Evolutionary conservation across 2,888 invertebrate species (phyloP), one percentile per base, ranked within the genome.

Genomic region (Lymantria monacha): DNA sequence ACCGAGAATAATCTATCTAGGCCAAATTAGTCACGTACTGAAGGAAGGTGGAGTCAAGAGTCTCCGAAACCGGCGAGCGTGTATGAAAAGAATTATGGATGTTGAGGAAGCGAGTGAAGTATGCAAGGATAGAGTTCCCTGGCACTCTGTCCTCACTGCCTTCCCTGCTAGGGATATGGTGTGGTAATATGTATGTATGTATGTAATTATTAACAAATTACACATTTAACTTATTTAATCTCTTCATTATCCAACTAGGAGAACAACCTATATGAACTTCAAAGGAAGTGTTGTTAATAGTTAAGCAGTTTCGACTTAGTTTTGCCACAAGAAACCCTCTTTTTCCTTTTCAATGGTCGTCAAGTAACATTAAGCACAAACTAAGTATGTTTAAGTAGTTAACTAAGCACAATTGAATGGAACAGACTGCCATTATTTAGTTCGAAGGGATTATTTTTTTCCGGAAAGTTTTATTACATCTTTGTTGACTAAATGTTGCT

Each of bases 341-440:
- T 66, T 66, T 66, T 65, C 56, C 42, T 51, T 53, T 55, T 48
- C 57, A 67, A 49, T 53, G 53, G 57, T 54, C 49, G 51, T 52
- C 66, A 65, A 66, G 67, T 59, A 56, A 59, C 52, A 43, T 51
- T 63, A 65, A 66, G 63, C 46, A 56, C 54, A 37, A 46, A 42
- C 48, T 66, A 60, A 65, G 64, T 66, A 63, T 60, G 47, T 58
- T 66, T 66, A 65, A 65, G 64, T 66, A 63, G 55, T 54, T 66
- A 55, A 51, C 51, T 55, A 53, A 56, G 53, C 41, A 51, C 48
- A 53, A 58, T 40, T 52, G 42, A 51, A 43, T 43, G 41, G 42
- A 46, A 42, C 44, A n/a, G 49, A 22, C 42, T 33, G 33, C 33
- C 33, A 33, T 33, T 22, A 22, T 22, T 22, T 22, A 22, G 22